Evolutionary conservation across 2,888 invertebrate species (phyloP), one percentile per base, ranked within the genome.

Genomic region (Plagodis pulveraria): DNA sequence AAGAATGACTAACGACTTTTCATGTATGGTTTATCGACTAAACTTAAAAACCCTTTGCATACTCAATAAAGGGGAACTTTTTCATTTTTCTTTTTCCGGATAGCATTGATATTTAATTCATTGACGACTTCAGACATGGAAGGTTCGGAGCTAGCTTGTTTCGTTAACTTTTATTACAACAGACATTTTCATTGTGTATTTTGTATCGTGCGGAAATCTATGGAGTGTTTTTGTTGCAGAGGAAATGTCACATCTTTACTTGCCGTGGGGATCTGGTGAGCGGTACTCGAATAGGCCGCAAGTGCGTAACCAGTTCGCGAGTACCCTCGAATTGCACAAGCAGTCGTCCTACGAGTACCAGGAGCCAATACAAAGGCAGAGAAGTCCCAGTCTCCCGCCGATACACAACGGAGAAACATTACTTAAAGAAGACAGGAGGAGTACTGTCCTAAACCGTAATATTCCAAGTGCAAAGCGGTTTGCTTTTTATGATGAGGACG

Each of bases 231-330:
- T 71, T 71, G 60, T 70, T 94, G 50, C 91, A 97, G 97, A 97
- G 91, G 97, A 97, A 93, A 94, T 97, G 89, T 95, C 96, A 70
- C 95, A 95, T 69, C 94, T 97, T 75, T 95, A 95, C 76, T 94
- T 96, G 77, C 96, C 96, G 58, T 97, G 97, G 96, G 96, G 96
- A 56, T 86, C 94, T 50, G 94, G 91, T 42, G 89, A 91, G 67
- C 80, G 90, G 55, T 89, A 89, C 70, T 84, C 86, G 9, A 89
- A 87, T 69, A 86, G 90, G 56, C 75, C 84, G 47, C 87, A 88
- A 81, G 83, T 84, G 44, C 83, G 91, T 46, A 91, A 92, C 71
- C 91, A 93, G 77, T 94, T 83, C 74, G 92, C 85, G 51, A 94
- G 86, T 75, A 87, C 83, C 43, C 82, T 86, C 69, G 94, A 91